phyloP scores from a whole-genome alignment of 1,140 invertebrate genomes.

The Cryptotermes secundus region DNA sequence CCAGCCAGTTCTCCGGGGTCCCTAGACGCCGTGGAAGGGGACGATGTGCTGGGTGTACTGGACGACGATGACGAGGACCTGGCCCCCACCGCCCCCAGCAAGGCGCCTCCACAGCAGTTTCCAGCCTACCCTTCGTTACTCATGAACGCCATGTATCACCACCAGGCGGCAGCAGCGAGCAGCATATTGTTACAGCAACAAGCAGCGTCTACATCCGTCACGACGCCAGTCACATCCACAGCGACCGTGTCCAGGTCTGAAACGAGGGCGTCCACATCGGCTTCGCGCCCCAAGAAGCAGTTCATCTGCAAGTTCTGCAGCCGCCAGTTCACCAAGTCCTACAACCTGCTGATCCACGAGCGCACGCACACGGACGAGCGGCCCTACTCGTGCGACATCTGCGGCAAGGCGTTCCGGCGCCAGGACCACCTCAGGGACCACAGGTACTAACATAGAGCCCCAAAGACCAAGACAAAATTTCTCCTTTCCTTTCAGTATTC shows the following conservation, averaged over 20 bases:
- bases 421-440: constrained; percentile 55
- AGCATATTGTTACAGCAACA: constrained; percentile 36
- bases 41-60: neutral
- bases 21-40: constrained; percentile 8
- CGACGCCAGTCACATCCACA: constrained; percentile 39
- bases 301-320: constrained; percentile 94
- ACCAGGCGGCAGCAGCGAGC: constrained; percentile 52
- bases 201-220: constrained; percentile 41
- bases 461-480: neutral
- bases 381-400: constrained; percentile 97
- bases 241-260: constrained; percentile 38
- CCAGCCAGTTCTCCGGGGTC: constrained; percentile 30
- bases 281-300: constrained; percentile 64
- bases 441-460: constrained; percentile 43
- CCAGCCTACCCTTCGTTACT: constrained; percentile 58
- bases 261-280: constrained; percentile 48
- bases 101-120: constrained; percentile 49
- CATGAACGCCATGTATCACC: constrained; percentile 60
- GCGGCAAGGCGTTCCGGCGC: constrained; percentile 68
- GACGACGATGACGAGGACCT: constrained; percentile 22
- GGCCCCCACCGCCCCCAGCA: constrained; percentile 47
- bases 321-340: constrained; percentile 96
- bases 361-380: constrained; percentile 97
- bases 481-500: too few species aligned
- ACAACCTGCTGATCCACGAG: constrained; percentile 97